Evolutionary conservation across 2,113 vertebrate genomes (phyloP).

Genomic region (Catharus minimus): DNA sequence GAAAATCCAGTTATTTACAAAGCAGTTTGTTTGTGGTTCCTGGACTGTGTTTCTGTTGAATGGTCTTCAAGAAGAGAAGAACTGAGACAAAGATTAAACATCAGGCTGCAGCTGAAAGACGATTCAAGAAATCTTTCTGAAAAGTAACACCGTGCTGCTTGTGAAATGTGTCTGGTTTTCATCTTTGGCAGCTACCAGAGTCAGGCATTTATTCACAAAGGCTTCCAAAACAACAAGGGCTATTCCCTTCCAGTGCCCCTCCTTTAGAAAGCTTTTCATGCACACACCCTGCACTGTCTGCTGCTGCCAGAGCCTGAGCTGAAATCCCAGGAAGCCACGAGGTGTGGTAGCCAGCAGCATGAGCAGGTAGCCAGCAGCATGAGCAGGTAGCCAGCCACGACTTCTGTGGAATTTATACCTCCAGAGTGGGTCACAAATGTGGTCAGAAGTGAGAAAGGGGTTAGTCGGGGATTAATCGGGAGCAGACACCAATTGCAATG

Average conservation of each 20-base stretch:
- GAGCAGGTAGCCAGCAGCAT: neutral
- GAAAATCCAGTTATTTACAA: neutral
- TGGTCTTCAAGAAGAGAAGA: neutral
- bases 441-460: neutral
- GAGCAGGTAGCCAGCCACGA: neutral
- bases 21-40: neutral
- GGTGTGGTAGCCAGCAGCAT: fast-evolving
- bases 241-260: neutral
- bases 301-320: neutral
- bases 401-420: neutral
- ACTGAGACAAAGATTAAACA: neutral
- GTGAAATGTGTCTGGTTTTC: neutral
- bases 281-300: neutral
- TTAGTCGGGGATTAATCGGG: neutral
- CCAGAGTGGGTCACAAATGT: neutral
- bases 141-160: neutral
- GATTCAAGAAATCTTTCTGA: neutral
- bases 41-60: neutral
- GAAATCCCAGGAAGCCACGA: neutral
- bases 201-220: neutral
- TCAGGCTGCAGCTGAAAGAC: neutral
- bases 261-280: neutral
- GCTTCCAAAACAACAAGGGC: neutral
- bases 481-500: neutral
- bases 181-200: neutral